Evolutionary conservation across 2,888 invertebrate species (phyloP).

Genomic region (Caenorhabditis macrosperma): DNA sequence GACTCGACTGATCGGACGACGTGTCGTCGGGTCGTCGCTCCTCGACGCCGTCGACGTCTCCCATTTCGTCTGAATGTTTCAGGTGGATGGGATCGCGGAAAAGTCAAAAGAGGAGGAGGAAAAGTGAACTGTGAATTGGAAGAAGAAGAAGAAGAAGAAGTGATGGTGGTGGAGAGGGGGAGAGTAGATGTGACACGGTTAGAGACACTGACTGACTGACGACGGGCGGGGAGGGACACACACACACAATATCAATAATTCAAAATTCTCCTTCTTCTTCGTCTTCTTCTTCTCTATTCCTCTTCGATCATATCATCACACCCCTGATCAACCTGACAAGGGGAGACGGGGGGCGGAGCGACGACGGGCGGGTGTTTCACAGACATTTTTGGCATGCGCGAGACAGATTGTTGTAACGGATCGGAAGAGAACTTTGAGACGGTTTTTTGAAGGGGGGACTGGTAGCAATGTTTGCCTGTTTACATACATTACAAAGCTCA

Average conservation of each 20-base stretch:
- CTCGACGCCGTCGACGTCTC: conserved; percentile 42
- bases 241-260: conserved; percentile 55
- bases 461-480: too few species aligned
- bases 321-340: conserved; percentile 33
- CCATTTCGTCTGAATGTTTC: conserved; percentile 12
- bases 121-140: background rate
- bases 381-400: conserved; percentile 42
- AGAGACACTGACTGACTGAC: background rate
- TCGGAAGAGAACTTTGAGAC: background rate
- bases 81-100: background rate
- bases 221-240: background rate
- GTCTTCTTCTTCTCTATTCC: conserved; percentile 40
- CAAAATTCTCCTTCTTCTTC: conserved; percentile 38
- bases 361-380: conserved; percentile 4
- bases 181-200: background rate
- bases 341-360: conserved; percentile 45
- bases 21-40: conserved; percentile 36
- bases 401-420: background rate
- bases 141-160: too few species aligned
- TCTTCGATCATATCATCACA: conserved; percentile 1
- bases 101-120: background rate
- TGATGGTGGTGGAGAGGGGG: too few species aligned
- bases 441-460: too few species aligned
- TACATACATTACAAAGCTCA: too few species aligned
- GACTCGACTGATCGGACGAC: conserved; percentile 48